Conservation (phyloP, 2,113 vertebrate genomes). For the Larimichthys crocea region DNA sequence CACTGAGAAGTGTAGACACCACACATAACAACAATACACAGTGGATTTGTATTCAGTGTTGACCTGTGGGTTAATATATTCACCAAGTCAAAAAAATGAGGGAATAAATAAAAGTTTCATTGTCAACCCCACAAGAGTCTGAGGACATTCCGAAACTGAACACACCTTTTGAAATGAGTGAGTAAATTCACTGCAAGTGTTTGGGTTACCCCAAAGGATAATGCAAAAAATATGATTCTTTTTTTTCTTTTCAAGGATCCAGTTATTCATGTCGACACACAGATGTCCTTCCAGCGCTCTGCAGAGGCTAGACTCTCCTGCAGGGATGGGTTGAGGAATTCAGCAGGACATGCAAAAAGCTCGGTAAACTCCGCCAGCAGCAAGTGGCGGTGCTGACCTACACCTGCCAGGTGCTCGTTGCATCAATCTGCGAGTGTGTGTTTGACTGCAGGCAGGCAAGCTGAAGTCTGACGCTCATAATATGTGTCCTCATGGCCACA, state of each 20-base stretch:
- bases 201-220: constrained; percentile 1
- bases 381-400: not conserved
- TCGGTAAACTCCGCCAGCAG: constrained; percentile 9
- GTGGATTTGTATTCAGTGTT: constrained; percentile 7
- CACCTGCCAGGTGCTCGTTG: not conserved
- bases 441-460: not conserved
- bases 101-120: constrained; percentile 5
- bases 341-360: constrained; percentile 24
- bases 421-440: not conserved
- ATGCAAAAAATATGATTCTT: not conserved
- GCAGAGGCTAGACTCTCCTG: not conserved
- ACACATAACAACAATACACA: constrained; percentile 1
- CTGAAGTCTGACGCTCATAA: not conserved
- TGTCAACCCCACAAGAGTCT: not conserved
- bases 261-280: not conserved
- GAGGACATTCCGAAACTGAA: not conserved
- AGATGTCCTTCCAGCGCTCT: not conserved
- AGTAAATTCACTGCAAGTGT: not conserved
- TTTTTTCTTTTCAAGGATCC: not conserved
- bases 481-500: not conserved
- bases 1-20: not conserved
- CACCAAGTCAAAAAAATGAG: not conserved
- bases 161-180: constrained; percentile 2
- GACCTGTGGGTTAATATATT: constrained; percentile 10
- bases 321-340: constrained; percentile 26